These are phyloP conservation scores for Erebia epiphron DNA, from an alignment of 2,888 invertebrate genomes.

Conservation along the genomic window DNA sequence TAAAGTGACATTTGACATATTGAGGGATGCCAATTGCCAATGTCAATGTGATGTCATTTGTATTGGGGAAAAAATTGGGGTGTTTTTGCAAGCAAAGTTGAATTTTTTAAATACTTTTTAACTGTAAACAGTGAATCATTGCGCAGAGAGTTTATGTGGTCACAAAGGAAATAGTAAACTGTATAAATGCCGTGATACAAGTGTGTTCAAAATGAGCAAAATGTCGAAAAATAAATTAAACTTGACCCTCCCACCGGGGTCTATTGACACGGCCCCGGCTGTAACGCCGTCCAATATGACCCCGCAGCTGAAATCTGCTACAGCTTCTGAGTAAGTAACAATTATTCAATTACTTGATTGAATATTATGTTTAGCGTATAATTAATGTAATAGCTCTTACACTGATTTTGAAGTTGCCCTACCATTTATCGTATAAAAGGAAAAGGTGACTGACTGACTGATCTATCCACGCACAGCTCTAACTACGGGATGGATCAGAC, in stretches of 20 bases:
- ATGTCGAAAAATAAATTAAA: constrained; percentile 97
- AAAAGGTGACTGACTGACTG: too few relatives aligned
- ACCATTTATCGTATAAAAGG: too few relatives aligned
- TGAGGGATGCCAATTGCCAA: background rate
- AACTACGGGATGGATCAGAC: too few relatives aligned
- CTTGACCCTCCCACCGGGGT: constrained; percentile 94
- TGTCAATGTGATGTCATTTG: background rate
- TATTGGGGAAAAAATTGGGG: background rate
- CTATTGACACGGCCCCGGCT: constrained; percentile 89
- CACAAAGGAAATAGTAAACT: constrained; percentile 14
- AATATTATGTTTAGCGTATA: too few relatives aligned
- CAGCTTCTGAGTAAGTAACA: constrained; percentile 80
- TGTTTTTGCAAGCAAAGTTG: constrained; percentile 12
- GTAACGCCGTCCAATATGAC: constrained; percentile 83
- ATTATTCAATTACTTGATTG: background rate
- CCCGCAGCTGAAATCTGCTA: constrained; percentile 82
- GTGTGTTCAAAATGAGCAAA: constrained; percentile 74
- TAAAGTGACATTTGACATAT: too few relatives aligned
- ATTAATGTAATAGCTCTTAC: too few relatives aligned
- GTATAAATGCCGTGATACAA: constrained; percentile 52
- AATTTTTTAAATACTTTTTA: constrained; percentile 23
- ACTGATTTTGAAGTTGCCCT: too few relatives aligned
- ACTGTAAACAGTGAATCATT: constrained; percentile 32
- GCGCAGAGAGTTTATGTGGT: constrained; percentile 16
- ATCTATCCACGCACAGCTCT: too few relatives aligned